These are phyloP conservation scores for Nasonia vitripennis DNA, from an alignment of 1,140 invertebrate species.

Conservation along the genomic window DNA sequence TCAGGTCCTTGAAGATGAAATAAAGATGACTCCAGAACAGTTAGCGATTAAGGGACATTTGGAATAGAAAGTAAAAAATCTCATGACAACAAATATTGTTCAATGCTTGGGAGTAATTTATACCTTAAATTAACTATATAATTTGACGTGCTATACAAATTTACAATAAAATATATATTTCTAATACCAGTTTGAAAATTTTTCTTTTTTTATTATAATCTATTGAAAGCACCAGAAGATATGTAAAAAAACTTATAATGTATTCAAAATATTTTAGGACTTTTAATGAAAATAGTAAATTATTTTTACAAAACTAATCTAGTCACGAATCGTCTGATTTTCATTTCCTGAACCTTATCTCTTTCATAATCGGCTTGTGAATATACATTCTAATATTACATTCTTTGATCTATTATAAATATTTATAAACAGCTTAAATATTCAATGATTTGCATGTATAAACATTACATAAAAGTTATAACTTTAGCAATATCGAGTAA, in stretches of 20 bases:
- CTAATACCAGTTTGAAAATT: too few species aligned
- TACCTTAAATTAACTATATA: constrained; percentile 88
- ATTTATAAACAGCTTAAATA: constrained; percentile 43
- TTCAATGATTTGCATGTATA: neutral
- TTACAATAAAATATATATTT: constrained; percentile 57
- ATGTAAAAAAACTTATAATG: neutral
- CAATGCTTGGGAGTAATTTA: constrained; percentile 99
- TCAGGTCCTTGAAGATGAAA: constrained; percentile 97
- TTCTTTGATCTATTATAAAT: constrained; percentile 42
- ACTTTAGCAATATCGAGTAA: constrained; percentile 33
- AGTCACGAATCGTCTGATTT: constrained; percentile 35
- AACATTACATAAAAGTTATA: constrained; percentile 44
- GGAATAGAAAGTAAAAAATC: constrained; percentile 97
- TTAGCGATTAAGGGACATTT: constrained; percentile 99
- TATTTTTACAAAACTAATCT: constrained; percentile 55
- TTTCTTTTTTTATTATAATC: too few species aligned
- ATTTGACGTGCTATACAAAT: constrained; percentile 49
- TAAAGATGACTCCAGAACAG: constrained; percentile 99
- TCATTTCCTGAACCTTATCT: constrained; percentile 27
- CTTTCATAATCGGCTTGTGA: neutral
- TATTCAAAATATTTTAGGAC: constrained; percentile 46
- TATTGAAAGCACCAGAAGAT: too few species aligned
- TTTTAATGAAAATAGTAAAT: constrained; percentile 61
- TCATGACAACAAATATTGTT: constrained; percentile 99
- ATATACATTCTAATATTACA: too few species aligned